Conservation (phyloP, 2,888 invertebrate species). For the Acheta domesticus region DNA sequence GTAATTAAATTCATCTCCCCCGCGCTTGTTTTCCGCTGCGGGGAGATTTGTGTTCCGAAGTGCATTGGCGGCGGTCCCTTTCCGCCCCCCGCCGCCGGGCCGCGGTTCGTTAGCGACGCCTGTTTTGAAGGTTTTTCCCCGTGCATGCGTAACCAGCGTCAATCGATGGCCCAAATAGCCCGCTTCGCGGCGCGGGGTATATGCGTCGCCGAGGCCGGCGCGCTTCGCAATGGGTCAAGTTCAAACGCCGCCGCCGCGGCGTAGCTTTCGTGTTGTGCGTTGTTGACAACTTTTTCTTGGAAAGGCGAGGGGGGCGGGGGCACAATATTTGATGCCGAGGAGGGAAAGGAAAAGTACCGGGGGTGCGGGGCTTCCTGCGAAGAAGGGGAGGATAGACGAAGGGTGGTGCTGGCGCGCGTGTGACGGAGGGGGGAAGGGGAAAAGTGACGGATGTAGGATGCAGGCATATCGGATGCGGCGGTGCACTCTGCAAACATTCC, state of each 20-base stretch:
- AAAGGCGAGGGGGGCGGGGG: background rate
- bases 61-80: background rate
- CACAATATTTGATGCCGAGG: background rate
- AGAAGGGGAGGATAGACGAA: no score
- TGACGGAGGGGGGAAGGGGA: background rate
- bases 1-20: background rate
- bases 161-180: conserved; percentile 4
- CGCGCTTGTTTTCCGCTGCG: background rate
- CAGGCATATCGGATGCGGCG: conserved; percentile 1
- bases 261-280: background rate
- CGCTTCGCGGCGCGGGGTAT: background rate
- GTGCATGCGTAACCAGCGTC: background rate
- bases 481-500: background rate
- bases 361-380: background rate
- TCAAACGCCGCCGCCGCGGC: background rate
- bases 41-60: background rate
- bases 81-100: background rate
- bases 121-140: conserved; percentile 1
- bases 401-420: no score
- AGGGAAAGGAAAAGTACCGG: background rate
- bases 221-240: conserved; percentile 5
- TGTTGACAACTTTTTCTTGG: background rate
- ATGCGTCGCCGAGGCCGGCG: background rate
- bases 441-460: background rate
- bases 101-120: background rate